Conservation (phyloP, 2,888 invertebrate species). For the Dicyrtoma fusca region DNA sequence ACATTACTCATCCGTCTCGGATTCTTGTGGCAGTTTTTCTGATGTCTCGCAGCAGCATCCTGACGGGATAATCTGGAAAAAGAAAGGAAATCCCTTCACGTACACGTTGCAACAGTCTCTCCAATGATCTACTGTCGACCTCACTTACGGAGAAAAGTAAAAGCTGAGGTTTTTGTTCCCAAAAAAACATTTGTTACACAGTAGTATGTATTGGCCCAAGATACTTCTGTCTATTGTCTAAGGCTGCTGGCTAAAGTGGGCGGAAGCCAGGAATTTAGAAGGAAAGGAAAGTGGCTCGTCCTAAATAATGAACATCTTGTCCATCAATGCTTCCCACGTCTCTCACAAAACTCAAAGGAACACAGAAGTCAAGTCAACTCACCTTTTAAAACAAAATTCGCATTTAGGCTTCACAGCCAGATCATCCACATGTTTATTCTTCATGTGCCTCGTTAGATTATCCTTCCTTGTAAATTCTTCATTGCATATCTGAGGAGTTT, state of each 20-base stretch:
- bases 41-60: constrained; percentile 48
- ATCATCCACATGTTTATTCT: constrained; percentile 40
- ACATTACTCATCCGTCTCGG: constrained; percentile 4
- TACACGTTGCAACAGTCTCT: background rate
- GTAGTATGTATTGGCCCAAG: no score
- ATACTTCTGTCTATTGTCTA: no score
- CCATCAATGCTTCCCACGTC: no score
- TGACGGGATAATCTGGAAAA: constrained; percentile 42
- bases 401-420: constrained; percentile 37
- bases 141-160: background rate
- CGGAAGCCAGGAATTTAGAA: no score
- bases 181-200: no score
- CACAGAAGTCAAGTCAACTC: constrained; percentile 4
- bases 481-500: constrained; percentile 37
- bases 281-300: no score
- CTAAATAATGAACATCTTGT: no score
- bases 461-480: constrained; percentile 48
- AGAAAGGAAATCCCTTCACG: background rate
- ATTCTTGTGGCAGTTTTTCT: constrained; percentile 45
- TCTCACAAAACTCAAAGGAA: background rate
- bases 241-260: no score
- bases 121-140: no score
- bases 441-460: constrained; percentile 48
- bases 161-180: background rate
- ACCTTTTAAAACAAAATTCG: constrained; percentile 44